Evolutionary conservation across 2,797 vertebrate genomes (phyloP).

Genomic region (Simalia tracyae): DNA sequence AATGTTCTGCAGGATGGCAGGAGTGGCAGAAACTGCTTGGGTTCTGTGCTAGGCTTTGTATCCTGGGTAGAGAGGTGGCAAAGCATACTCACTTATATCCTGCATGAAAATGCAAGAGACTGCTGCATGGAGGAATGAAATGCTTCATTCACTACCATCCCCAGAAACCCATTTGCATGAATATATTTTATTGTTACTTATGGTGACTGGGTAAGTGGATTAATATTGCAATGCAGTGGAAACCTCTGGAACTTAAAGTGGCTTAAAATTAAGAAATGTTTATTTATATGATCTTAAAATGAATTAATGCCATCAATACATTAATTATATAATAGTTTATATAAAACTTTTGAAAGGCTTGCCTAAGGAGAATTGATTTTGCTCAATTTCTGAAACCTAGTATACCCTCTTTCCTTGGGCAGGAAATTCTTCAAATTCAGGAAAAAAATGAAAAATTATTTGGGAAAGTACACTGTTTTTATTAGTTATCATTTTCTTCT

Average conservation of each 20-base stretch:
- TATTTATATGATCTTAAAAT: not conserved
- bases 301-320: not conserved
- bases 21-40: not conserved
- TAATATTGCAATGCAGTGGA: not conserved
- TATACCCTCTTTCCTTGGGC: not conserved
- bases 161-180: not conserved
- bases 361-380: not conserved
- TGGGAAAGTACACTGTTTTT: not conserved
- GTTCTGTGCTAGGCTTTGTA: not conserved
- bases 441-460: not conserved
- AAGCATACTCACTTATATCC: not conserved
- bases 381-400: not conserved
- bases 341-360: not conserved
- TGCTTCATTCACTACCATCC: not conserved
- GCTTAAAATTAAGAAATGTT: not conserved
- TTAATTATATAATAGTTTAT: not conserved
- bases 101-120: not conserved
- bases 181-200: not conserved
- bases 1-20: not conserved
- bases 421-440: not conserved
- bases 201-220: not conserved
- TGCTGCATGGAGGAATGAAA: not conserved
- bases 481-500: not conserved
- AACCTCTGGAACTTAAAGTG: not conserved
- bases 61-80: not conserved